Evolutionary conservation across 2,888 invertebrate species (phyloP), one percentile per base, ranked within the genome.

Genomic region (Saturnia pavonia): DNA sequence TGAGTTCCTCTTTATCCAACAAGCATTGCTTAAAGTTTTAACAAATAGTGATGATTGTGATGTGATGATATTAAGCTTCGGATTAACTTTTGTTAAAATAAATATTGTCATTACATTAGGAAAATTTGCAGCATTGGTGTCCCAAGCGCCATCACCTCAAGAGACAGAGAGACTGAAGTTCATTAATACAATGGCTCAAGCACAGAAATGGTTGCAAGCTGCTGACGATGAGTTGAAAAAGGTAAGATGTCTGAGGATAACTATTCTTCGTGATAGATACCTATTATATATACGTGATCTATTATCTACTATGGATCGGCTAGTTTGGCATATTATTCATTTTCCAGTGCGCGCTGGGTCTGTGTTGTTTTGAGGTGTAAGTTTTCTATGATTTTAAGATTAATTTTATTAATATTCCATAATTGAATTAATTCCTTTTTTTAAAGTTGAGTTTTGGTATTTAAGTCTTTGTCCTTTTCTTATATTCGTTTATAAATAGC

Each of bases 81-180:
- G 48, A 19, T 3, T 48, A 48, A 48, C 6, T 48, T 48, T 48
- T 19, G 16, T 48, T 48, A 2, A 3, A 19, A 48, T 48, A 19
- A 19, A 22, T 2, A 8, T 25, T 19, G 11, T 60, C 14, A 14
- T 16, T 27, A 14, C 27, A n/a, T 22, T 12, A 70, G 70, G 42
- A 12, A 42, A 25, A 54, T 19, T n/a, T 12, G 67, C 40, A 19
- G 54, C 66, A 19, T 66, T 65, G 25, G 19, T n/a, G 65, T 34
- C n/a, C 40, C 19, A 70, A 1, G 48, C 63, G 4, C 69, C 70
- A 45, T 57, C 45, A 34, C 16, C 60, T 1, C 60, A 65, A 9
- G 73, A 75, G 16, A 65, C 51, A 40, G 69, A 74, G 34, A 72
- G 75, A 0, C 25, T 70, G 9, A 71, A 74, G 42, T 76, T 76